Percentiles rank a stretch among this genome's conserved stretches.
Evolutionary conservation across 1,140 invertebrate species (phyloP).

Genomic region (Eurosta solidaginis): DNA sequence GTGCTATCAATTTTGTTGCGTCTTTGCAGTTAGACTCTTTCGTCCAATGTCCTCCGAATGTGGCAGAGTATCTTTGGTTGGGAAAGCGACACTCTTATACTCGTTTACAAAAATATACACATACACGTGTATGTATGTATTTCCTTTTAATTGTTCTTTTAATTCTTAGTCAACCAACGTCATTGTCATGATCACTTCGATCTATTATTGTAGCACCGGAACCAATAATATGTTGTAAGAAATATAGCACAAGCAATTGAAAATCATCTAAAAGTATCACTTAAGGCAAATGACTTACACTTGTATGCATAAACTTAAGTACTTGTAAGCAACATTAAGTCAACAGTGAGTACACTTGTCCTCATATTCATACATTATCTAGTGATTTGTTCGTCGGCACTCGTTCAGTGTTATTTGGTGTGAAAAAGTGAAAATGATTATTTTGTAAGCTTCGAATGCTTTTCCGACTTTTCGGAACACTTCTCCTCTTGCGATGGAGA

Average conservation of each 20-base stretch:
- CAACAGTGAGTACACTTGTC: not conserved
- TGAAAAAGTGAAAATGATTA: slow-evolving; percentile 21
- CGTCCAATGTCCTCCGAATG: too few species aligned
- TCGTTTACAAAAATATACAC: not conserved
- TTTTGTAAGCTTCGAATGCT: not conserved
- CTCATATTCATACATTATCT: not conserved
- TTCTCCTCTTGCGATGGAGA: too few species aligned
- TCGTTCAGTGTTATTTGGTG: too few species aligned
- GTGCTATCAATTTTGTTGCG: too few species aligned
- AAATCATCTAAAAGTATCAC: not conserved
- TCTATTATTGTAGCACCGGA: slow-evolving; percentile 13
- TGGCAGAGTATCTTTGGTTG: too few species aligned
- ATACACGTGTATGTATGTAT: too few species aligned
- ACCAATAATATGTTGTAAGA: not conserved
- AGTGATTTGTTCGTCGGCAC: too few species aligned
- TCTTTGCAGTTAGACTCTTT: too few species aligned
- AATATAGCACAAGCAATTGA: not conserved
- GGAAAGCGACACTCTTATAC: too few species aligned
- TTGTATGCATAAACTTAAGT: not conserved
- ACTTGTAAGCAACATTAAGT: slow-evolving; percentile 2
- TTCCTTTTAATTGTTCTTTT: not conserved
- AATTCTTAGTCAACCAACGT: not conserved
- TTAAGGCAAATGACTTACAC: not conserved
- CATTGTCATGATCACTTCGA: not conserved
- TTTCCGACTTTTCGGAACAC: too few species aligned